Evolutionary conservation across 2,888 invertebrate genomes (phyloP), one percentile per base, ranked within the genome.

Genomic region (Apamea sordens): DNA sequence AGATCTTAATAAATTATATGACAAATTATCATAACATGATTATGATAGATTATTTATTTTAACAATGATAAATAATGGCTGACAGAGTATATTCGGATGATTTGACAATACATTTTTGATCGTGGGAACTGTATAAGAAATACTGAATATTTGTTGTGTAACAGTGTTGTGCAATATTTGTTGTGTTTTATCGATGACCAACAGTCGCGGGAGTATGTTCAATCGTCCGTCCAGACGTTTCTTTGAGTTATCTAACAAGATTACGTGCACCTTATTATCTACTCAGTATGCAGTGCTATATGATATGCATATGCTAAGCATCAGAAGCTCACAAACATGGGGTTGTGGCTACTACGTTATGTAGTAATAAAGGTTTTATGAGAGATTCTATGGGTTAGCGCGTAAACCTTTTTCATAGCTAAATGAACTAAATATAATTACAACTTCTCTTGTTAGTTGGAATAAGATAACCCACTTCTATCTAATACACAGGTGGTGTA

Each of bases 11-110:
- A 89, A 82, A 83, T 80, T 83, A 81, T 80, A 83, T 88, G 83
- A 89, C 89, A 85, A 87, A 89, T 86, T 83, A 83, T 87, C 77
- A 68, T 88, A 78, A 86, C 79, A 84, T 76, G 79, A 82, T 86
- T 80, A 81, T 82, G 83, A 84, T 77, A 70, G 75, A 86, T 86
- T 53, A 82, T 84, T 81, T 82, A 79, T 86, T 85, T 85, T 85
- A 81, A 85, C 77, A 80, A 73, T 72, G 81, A 85, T 88, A 82
- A 89, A 87, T 88, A 82, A 84, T 85, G 76, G 70, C 44, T 72
- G 71, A 67, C n/a, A 50, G 0, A 64, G n/a, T 59, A 75, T 79
- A 78, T 77, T 59, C 24, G 28, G 69, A 68, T 68, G 81, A 73
- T 50, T 85, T 78, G 69, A 89, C 78, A 82, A 73, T 79, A 75